Percentiles rank a stretch among this genome's conserved stretches.
Evolutionary conservation across 2,888 invertebrate species (phyloP).

Genomic region (Drosophila limbata): DNA sequence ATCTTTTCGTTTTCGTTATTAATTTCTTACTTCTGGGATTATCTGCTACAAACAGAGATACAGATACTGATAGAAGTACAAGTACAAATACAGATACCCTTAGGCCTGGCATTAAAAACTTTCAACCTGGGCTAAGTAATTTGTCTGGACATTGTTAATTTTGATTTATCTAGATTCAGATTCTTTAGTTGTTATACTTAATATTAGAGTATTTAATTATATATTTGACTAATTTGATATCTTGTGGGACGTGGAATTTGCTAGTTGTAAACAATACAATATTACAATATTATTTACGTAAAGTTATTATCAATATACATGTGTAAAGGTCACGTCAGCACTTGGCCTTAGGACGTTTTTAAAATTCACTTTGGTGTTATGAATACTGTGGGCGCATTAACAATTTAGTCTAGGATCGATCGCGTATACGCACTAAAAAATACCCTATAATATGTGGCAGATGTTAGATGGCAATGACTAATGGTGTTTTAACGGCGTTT

Average conservation of each 20-base stretch:
- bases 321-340: constrained; percentile 37
- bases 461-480: constrained; percentile 16
- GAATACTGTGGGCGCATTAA: constrained; percentile 52
- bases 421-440: constrained; percentile 31
- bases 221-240: constrained; percentile 40
- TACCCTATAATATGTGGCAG: constrained; percentile 28
- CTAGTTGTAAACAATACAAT: constrained; percentile 34
- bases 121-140: constrained; percentile 66
- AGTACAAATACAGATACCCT: constrained; percentile 24
- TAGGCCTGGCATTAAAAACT: constrained; percentile 40
- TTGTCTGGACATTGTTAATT: constrained; percentile 66
- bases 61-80: constrained; percentile 13
- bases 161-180: constrained; percentile 23
- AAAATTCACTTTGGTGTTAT: constrained; percentile 71
- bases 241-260: constrained; percentile 34
- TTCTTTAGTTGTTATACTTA: constrained; percentile 29
- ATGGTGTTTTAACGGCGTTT: constrained; percentile 1
- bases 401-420: constrained; percentile 23
- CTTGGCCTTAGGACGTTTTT: constrained; percentile 33
- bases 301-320: constrained; percentile 52
- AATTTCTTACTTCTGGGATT: constrained; percentile 14
- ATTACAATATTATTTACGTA: constrained; percentile 41
- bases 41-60: constrained; percentile 13
- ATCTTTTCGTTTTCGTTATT: constrained; percentile 17
- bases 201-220: constrained; percentile 27